Evolutionary conservation across 2,888 invertebrate genomes (phyloP).

Genomic region (Brachypterus glaber): DNA sequence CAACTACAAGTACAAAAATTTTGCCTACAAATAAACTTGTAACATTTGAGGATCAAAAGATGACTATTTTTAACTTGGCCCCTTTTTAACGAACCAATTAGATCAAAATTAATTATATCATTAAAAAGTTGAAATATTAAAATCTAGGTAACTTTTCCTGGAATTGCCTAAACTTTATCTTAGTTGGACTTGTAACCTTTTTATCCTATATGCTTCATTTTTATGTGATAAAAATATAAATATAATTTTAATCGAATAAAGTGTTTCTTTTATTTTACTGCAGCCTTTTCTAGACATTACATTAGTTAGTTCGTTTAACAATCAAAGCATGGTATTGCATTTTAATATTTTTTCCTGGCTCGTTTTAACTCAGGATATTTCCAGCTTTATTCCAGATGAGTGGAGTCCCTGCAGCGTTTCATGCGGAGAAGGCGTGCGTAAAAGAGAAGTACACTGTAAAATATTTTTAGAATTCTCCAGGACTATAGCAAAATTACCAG

Average conservation of each 20-base stretch:
- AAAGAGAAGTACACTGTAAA: conserved; percentile 85
- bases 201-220: not conserved
- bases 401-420: conserved; percentile 83
- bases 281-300: conserved; percentile 4
- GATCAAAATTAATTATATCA: too few relatives aligned
- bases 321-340: conserved; percentile 12
- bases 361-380: conserved; percentile 21
- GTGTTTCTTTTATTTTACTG: too few relatives aligned
- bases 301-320: conserved; percentile 1
- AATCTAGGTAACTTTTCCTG: too few relatives aligned
- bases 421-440: conserved; percentile 83
- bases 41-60: too few relatives aligned
- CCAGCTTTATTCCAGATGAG: conserved; percentile 83
- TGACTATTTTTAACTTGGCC: too few relatives aligned
- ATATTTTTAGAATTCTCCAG: conserved; percentile 87
- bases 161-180: too few relatives aligned
- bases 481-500: conserved; percentile 79
- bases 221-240: not conserved
- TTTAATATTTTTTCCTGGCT: conserved; percentile 5
- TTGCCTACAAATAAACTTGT: too few relatives aligned
- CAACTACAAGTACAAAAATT: too few relatives aligned
- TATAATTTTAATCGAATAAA: too few relatives aligned
- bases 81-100: too few relatives aligned
- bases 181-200: too few relatives aligned
- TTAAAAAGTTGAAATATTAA: too few relatives aligned